Evolutionary conservation across 2,888 invertebrate species (phyloP), one percentile per base, ranked within the genome.

Genomic region (Penaeus monodon): DNA sequence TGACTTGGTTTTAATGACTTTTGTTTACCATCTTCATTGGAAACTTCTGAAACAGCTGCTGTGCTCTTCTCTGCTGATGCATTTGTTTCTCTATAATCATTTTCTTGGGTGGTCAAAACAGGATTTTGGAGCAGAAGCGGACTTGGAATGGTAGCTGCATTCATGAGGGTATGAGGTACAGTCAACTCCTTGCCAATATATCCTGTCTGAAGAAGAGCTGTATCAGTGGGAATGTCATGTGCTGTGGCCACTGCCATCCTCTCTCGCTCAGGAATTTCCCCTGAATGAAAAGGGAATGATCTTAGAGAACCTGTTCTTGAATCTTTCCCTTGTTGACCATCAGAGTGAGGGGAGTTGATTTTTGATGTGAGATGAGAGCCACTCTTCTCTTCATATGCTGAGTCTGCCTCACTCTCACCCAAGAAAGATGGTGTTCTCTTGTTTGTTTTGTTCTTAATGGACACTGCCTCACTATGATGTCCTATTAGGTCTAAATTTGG

Each of bases 281-380:
- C 33, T 65, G 17, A 65, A 10, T 38, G 33, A 8, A 29, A 4
- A 1, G 66, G 14, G 22, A 33, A 66, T 20, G 64, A 20, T 33
- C 65, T 38, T 17, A 65, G 20, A 17, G 29, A 33, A 29, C 80
- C 44, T 24, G 24, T 38, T 14, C 38, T 57, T 68, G 57, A 77
- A 63, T 70, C 70, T 81, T 81, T 38, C 22, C 70, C 57, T 20
- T 82, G 57, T 14, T n/a, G 49, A 14, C 22, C 29, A 29, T 84
- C 83, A 7, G 33, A 65, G 29, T 85, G 79, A 38, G 85, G 85
- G n/a, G 85, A 85, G 44, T 33, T 79, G 14, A 79, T 73, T 64
- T 85, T 85, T 70, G 85, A 85, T 22, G 85, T 85, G 44, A 85
- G 63, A 33, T 70, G 79, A 79, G 85, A 85, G 29, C 79, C 70